These are phyloP conservation scores for Mellivora capensis DNA, from an alignment of 2,113 vertebrate genomes.

Conservation along the genomic window DNA sequence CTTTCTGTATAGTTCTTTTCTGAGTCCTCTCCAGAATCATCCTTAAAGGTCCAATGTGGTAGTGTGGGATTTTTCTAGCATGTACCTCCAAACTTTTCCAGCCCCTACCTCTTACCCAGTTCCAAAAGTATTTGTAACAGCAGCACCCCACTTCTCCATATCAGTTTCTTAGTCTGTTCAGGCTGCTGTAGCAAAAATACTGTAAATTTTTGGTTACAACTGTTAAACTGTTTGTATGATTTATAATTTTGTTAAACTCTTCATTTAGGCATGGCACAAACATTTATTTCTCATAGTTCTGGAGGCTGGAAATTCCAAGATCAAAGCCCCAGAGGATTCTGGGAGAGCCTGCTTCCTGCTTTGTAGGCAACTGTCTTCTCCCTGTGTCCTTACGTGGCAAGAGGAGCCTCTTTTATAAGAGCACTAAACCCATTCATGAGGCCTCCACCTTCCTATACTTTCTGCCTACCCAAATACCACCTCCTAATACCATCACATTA, in stretches of 20 bases:
- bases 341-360: not conserved
- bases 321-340: not conserved
- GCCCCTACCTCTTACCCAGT: not conserved
- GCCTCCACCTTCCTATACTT: not conserved
- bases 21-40: not conserved
- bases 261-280: not conserved
- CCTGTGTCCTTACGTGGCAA: not conserved
- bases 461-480: not conserved
- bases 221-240: not conserved
- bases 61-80: not conserved
- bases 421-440: not conserved
- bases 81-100: not conserved
- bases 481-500: not conserved
- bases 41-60: not conserved
- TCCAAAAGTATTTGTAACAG: not conserved
- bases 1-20: not conserved
- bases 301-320: not conserved
- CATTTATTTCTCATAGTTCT: not conserved
- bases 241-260: not conserved
- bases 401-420: not conserved
- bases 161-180: not conserved
- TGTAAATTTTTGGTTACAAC: not conserved
- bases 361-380: not conserved
- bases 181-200: not conserved
- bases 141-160: not conserved